Conservation (phyloP, 2,797 vertebrate genomes). For the Sebastes minor region DNA sequence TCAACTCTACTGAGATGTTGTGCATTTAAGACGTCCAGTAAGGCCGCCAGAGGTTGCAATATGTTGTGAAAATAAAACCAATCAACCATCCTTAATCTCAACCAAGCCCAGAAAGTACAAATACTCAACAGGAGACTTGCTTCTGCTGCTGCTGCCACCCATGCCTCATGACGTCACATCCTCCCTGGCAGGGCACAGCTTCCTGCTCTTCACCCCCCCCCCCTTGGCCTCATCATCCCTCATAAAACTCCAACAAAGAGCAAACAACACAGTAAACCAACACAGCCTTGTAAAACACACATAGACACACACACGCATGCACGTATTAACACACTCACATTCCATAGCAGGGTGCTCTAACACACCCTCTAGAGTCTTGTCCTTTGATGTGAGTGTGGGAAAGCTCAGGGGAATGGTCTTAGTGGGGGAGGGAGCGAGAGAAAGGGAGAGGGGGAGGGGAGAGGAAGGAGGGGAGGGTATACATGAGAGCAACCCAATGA, state of each 20-base stretch:
- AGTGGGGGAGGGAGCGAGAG: slow-evolving; percentile 36
- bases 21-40: background rate
- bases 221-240: slow-evolving; percentile 66
- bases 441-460: background rate
- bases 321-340: slow-evolving; percentile 70
- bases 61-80: background rate
- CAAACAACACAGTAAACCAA: slow-evolving; percentile 76
- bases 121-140: background rate
- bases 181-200: slow-evolving; percentile 38
- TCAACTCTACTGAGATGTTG: background rate
- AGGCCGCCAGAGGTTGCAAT: background rate
- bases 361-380: slow-evolving; percentile 73
- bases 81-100: background rate
- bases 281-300: slow-evolving; percentile 75
- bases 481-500: slow-evolving; percentile 35
- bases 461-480: slow-evolving; percentile 9
- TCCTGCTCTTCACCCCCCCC: slow-evolving; percentile 42
- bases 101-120: background rate
- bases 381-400: slow-evolving; percentile 85
- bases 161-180: slow-evolving; percentile 67
- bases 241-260: slow-evolving; percentile 76
- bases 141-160: background rate
- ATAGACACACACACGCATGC: slow-evolving; percentile 49
- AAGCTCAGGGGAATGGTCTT: slow-evolving; percentile 78
- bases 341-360: slow-evolving; percentile 80